These are phyloP conservation scores for Ellobium chinense DNA, from an alignment of 2,888 invertebrate genomes.

Conservation along the genomic window DNA sequence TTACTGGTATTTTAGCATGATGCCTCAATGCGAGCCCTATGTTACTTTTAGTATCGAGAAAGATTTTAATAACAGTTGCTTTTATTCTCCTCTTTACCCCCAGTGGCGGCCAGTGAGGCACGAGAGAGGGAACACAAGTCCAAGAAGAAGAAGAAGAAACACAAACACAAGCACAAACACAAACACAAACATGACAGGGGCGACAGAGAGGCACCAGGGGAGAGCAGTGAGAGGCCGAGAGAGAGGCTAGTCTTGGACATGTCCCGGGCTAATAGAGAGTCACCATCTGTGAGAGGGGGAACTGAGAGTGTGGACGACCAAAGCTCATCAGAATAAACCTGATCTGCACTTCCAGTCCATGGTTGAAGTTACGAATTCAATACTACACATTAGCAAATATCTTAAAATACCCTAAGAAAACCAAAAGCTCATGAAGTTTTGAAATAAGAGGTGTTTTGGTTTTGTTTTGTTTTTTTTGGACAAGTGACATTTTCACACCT, in stretches of 20 bases:
- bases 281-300: neutral
- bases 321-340: constrained; percentile 25
- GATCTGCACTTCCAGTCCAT: too few species aligned
- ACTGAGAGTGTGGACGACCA: constrained; percentile 13
- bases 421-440: too few species aligned
- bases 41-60: too few species aligned
- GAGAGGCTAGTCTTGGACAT: constrained; percentile 33
- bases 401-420: too few species aligned
- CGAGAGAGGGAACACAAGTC: constrained; percentile 8
- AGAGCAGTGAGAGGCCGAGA: constrained; percentile 4
- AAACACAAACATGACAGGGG: constrained; percentile 37
- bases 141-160: constrained; percentile 40
- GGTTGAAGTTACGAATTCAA: too few species aligned
- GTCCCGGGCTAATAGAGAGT: constrained; percentile 11
- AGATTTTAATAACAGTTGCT: too few species aligned
- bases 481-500: too few species aligned
- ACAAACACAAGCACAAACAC: constrained; percentile 44
- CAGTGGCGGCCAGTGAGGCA: constrained; percentile 28
- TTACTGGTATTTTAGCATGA: too few species aligned
- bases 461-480: too few species aligned
- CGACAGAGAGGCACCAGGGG: neutral
- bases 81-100: neutral
- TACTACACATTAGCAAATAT: too few species aligned
- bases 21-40: too few species aligned
- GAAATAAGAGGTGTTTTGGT: too few species aligned